Base-by-base conservation (phyloP, 2,113 vertebrate genomes). In the Phylloscopus trochilus region DNA sequence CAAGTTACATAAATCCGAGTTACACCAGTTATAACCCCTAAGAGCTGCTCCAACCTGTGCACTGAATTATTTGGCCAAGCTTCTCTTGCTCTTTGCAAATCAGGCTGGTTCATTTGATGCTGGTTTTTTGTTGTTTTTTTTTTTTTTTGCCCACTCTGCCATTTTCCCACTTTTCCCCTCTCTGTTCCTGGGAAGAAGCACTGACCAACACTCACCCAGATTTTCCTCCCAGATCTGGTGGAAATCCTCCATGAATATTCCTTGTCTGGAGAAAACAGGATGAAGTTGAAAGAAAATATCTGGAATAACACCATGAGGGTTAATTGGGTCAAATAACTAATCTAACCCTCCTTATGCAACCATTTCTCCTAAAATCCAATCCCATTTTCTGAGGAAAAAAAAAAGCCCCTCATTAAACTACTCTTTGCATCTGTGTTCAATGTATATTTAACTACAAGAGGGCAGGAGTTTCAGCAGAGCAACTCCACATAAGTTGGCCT, bases 1-100 rank as follows among this genome's bases (percentile, higher is more conserved):
- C 53, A 15, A 19, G 39, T 44, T 30, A 51, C 72, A 92, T 95
- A 88, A 92, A 95, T 94, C 93, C 63, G 1, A 58, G 39, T 90
- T 92, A 80, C 93, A 51, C 39, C 0, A 80, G 27, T 74, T 90
- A 16, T 4, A 63, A 15, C 68, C 51, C 68, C 44, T 37, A 10
- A 67, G 87, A 94, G 56, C 72, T 88, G 46, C 39, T 88, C 55
- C 83, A 83, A 6, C 63, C 20, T 23, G 1, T 43, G 56, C 51
- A 9, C 72, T 55, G 26, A 74, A 43, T 70, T 41, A 18, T 56
- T n/a, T 81, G 80, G 46, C 51, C 55, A 51, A 10, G 19, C 27
- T 59, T 76, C 62, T 59, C 31, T 70, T 43, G 69, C 69, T 80
- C 14, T 55, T 44, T 83, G 30, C 10, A 67, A 60, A 72, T 44